A percentile compares a stretch with the other conserved stretches of the same genome.
Evolutionary conservation across 2,888 invertebrate species (phyloP).

Genomic region (Dendrolimus pini): DNA sequence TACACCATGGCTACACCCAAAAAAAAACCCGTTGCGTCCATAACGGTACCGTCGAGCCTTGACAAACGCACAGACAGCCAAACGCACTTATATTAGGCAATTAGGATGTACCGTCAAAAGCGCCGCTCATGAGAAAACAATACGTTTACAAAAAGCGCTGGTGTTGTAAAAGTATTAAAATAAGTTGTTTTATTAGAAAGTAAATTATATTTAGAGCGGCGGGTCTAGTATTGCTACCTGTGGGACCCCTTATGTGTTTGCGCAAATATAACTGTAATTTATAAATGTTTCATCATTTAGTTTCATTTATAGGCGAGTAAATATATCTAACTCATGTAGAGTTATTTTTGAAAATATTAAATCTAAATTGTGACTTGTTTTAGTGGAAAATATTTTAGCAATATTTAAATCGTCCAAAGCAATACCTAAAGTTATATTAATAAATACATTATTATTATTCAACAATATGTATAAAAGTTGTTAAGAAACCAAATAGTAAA

Average conservation of each 20-base stretch:
- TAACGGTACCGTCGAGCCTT: constrained; percentile 49
- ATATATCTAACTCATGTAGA: too few relatives aligned
- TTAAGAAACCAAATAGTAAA: too few relatives aligned
- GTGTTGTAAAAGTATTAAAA: background rate
- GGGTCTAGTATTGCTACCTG: background rate
- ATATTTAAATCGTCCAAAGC: too few relatives aligned
- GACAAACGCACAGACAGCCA: constrained; percentile 37
- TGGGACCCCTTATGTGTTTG: background rate
- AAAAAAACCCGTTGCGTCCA: constrained; percentile 42
- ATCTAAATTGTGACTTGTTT: too few relatives aligned
- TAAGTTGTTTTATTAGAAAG: background rate
- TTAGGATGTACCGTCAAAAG: constrained; percentile 46
- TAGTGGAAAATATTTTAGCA: too few relatives aligned
- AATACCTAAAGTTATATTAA: too few relatives aligned
- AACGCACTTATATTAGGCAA: constrained; percentile 56
- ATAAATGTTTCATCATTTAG: too few relatives aligned
- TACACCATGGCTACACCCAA: constrained; percentile 20
- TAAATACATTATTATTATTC: too few relatives aligned
- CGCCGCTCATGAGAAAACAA: constrained; percentile 21
- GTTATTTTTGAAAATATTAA: too few relatives aligned
- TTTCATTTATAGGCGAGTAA: too few relatives aligned
- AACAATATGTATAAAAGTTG: too few relatives aligned
- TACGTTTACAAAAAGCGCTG: background rate
- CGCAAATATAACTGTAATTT: constrained; percentile 19
- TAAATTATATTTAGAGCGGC: background rate